Evolutionary conservation across 2,888 invertebrate species (phyloP), one percentile per base, ranked within the genome.

Genomic region (Parasteatoda lunata): DNA sequence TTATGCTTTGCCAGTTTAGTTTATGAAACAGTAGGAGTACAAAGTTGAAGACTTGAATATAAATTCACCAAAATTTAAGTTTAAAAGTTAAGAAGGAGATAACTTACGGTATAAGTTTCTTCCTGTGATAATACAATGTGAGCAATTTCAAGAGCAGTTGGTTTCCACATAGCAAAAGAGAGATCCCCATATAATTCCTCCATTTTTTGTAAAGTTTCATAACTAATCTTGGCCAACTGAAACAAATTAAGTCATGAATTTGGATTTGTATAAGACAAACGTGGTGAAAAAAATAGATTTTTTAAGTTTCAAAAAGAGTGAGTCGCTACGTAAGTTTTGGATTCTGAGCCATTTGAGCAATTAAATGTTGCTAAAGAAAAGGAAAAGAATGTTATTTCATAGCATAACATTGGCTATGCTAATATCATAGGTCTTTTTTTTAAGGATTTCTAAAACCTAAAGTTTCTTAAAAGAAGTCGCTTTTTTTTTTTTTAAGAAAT

Each of bases 131-230:
- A 45, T 15, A 85, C 49, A 5, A 51, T n/a, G 30, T 30, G 8
- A 4, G 75, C 84, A 8, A 85, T 85, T 5, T 79, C 15, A 5
- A 85, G 13, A 51, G 84, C 73, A 15, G 79, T 65, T 4, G 59
- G 70, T 7, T 78, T 73, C 84, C 84, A 85, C 75, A 85, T 79
- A 8, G 72, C 11, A 30, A 70, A 85, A 4, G 79, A 75, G 3
- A 85, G 47, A 15, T 79, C 70, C 5, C 70, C 79, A 13, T 75
- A 75, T 47, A 52, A 7, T 45, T 51, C 15, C 65, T 85, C 79
- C 5, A 47, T 52, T 11, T 75, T 15, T 8, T 69, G 47, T 1
- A 85, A 11, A 4, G 45, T 70, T 15, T 47, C 68, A 15, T 70
- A 71, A 3, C 45, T 54, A 30, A 85, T 70, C 11, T 45, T n/a